Conservation (phyloP, 2,888 invertebrate genomes). For the Vanessa cardui region DNA sequence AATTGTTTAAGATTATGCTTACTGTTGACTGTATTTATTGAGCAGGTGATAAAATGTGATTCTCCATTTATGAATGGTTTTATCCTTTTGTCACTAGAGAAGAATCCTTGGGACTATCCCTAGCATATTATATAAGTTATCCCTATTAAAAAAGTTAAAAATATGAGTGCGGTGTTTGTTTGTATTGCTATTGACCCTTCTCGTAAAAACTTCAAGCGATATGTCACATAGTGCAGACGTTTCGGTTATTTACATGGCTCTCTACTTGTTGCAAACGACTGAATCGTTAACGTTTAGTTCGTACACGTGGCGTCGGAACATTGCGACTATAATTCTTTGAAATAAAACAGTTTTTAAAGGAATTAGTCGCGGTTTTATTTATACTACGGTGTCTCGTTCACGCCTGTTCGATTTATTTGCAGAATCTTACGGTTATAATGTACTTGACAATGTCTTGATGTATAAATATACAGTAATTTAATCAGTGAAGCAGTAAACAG, state of each 20-base stretch:
- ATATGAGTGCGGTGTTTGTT: conserved; percentile 40
- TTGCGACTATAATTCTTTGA: neutral
- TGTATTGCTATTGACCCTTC: conserved; percentile 28
- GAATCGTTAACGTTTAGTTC: too few species aligned
- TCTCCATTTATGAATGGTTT: conserved; percentile 76
- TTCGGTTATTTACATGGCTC: neutral
- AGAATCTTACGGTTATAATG: neutral
- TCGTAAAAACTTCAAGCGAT: conserved; percentile 25
- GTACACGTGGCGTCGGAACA: neutral
- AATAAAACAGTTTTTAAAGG: neutral
- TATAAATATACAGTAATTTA: too few species aligned
- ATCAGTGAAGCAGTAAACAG: too few species aligned
- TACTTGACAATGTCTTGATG: too few species aligned
- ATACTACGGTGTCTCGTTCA: neutral
- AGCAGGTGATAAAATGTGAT: conserved; percentile 80
- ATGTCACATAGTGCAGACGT: neutral
- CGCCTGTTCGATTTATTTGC: neutral
- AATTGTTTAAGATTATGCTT: conserved; percentile 82
- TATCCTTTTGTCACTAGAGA: conserved; percentile 79
- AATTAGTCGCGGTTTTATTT: conserved; percentile 2
- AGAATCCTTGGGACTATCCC: conserved; percentile 78
- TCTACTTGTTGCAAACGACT: too few species aligned
- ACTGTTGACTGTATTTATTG: conserved; percentile 83
- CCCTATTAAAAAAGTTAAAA: conserved; percentile 82
- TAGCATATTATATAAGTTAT: conserved; percentile 83